Percentiles rank a stretch among this genome's conserved stretches.
These are phyloP conservation scores for Cuniculus paca DNA, from an alignment of 2,797 vertebrate species.

Conservation along the genomic window DNA sequence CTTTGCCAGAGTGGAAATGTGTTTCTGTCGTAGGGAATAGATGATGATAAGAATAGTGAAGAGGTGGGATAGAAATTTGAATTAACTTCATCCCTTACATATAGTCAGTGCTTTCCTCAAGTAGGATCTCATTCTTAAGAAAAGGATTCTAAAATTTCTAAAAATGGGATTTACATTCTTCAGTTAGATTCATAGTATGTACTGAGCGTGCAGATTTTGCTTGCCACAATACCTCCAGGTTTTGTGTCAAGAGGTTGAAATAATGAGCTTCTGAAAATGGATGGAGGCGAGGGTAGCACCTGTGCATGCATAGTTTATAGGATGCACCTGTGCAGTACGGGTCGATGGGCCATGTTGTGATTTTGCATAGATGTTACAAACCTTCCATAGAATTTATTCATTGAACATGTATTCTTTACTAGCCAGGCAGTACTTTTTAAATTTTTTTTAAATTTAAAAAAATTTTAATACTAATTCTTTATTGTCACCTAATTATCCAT, in stretches of 20 bases:
- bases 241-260: neutral
- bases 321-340: neutral
- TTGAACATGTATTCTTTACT: neutral
- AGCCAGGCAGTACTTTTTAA: neutral
- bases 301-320: neutral
- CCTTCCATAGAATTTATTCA: neutral
- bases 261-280: neutral
- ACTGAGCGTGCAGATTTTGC: neutral
- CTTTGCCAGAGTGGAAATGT: neutral
- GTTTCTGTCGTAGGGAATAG: conserved; percentile 20
- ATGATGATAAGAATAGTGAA: neutral
- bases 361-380: neutral
- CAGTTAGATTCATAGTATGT: neutral
- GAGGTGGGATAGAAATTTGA: neutral
- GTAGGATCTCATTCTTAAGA: neutral
- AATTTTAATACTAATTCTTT: neutral
- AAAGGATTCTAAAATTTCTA: conserved; percentile 44
- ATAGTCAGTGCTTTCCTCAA: neutral
- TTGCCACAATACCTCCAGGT: neutral
- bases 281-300: neutral
- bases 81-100: neutral
- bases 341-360: neutral
- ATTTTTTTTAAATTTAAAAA: neutral
- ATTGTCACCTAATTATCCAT: neutral
- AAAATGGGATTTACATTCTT: conserved; percentile 2